Evolutionary conservation across 2,113 vertebrate genomes (phyloP), one percentile per base, ranked within the genome.

Genomic region (Callospermophilus lateralis): DNA sequence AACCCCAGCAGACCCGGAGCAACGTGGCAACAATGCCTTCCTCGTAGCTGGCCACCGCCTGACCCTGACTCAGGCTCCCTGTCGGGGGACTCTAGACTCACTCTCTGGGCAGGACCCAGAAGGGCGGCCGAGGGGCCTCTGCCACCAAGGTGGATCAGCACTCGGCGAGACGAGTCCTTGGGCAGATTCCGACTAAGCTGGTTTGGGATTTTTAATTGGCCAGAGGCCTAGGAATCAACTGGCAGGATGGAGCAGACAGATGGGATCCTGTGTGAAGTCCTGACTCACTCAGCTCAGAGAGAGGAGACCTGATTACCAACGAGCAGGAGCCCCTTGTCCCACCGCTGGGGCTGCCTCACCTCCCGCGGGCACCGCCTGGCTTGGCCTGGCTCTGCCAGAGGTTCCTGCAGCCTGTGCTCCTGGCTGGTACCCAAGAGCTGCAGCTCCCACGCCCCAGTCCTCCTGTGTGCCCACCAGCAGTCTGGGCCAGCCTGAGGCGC

Each of bases 261-360:
- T 98, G 98, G 98, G 97, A 93, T 55, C 98, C 98, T 98, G 78
- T 97, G 80, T 88, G 98, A 96, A 97, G 98, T 93, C 61, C 98
- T 98, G 98, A 98, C 97, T 98, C 98, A 97, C 5, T 0, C 95
- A 51, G 63, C 93, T 94, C 74, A 39, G 90, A 80, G 89, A 96
- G 96, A 98, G 98, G 45, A 45, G 45, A 45, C 45, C 45, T 9
- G 45, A 45, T 45, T 6, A 45, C 9, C 8, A 45, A 45, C 45
- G 89, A 79, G 89, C 95, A 55, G 85, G 94, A 84, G 83, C 68
- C 81, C 91, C 58, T 32, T 0, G 76, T 45, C 93, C 85, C 28
- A 73, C 74, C 20, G 93, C 96, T 67, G 94, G 61, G 81, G 37
- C 84, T 17, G 91, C 77, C 67, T 65, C 45, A 1, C 67, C 89